These are phyloP conservation scores for Odontocolon sp. DNA, from an alignment of 2,888 invertebrate species.

Conservation along the genomic window DNA sequence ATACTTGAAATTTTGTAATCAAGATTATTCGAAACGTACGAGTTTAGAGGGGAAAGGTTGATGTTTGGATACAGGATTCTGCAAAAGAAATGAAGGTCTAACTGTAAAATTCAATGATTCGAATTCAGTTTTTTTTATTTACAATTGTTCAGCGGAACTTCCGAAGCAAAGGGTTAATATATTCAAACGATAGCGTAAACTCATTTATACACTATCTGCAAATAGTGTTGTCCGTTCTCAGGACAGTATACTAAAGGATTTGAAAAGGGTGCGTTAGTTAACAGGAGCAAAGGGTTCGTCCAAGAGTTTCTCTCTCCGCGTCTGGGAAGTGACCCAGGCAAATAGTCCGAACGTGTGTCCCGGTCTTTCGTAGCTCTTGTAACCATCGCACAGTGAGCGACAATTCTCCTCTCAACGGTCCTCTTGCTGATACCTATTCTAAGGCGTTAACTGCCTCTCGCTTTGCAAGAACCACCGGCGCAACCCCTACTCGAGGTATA, in stretches of 20 bases:
- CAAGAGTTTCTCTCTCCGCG: constrained; percentile 1
- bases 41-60: background rate
- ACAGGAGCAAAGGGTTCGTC: background rate
- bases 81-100: constrained; percentile 16
- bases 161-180: no score
- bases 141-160: no score
- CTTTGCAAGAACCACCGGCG: background rate
- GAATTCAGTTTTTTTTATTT: no score
- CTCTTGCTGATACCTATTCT: constrained; percentile 18
- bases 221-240: background rate
- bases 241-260: constrained; percentile 9
- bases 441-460: constrained; percentile 21
- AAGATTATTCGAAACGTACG: background rate
- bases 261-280: constrained; percentile 19
- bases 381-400: background rate
- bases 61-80: background rate
- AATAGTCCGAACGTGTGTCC: constrained; percentile 44
- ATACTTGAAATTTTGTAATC: constrained; percentile 13
- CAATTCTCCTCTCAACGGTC: constrained; percentile 17
- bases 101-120: no score
- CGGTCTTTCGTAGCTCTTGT: no score
- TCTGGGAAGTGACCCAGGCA: constrained; percentile 24
- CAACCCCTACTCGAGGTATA: no score
- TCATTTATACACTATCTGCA: constrained; percentile 19
- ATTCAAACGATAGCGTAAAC: constrained; percentile 19